Conservation (phyloP, 2,888 invertebrate genomes). For the Pachydiplax longipennis region DNA sequence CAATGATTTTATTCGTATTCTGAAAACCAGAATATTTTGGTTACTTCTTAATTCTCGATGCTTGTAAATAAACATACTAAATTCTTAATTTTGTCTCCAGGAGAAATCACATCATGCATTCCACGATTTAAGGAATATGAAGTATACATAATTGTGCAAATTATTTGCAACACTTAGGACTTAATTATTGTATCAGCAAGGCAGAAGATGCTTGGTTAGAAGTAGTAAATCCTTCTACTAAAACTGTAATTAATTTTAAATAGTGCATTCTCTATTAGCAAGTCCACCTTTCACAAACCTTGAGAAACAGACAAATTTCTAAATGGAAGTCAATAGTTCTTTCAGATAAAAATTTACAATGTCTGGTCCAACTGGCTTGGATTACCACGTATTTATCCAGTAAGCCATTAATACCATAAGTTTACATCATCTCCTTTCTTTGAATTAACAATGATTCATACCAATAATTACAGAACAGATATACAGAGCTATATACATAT, state of each 20-base stretch:
- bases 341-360: not conserved
- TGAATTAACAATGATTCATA: not conserved
- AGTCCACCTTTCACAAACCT: not conserved
- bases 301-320: not conserved
- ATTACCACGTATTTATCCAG: not conserved
- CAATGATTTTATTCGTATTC: too few species aligned
- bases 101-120: not conserved
- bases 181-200: not conserved
- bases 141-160: not conserved
- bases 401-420: not conserved
- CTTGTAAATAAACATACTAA: not conserved
- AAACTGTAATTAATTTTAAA: not conserved
- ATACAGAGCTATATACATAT: not conserved
- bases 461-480: not conserved
- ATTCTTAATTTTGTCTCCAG: not conserved
- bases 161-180: not conserved
- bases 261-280: not conserved
- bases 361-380: not conserved
- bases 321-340: not conserved
- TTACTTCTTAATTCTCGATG: too few species aligned
- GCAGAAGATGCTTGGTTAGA: not conserved
- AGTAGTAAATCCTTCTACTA: not conserved
- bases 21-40: too few species aligned
- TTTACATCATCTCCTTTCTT: not conserved
- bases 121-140: not conserved